Percentiles rank a stretch among this genome's conserved stretches.
phyloP scores from a whole-genome alignment of 2,888 invertebrate species.

The Epinotia nisella region DNA sequence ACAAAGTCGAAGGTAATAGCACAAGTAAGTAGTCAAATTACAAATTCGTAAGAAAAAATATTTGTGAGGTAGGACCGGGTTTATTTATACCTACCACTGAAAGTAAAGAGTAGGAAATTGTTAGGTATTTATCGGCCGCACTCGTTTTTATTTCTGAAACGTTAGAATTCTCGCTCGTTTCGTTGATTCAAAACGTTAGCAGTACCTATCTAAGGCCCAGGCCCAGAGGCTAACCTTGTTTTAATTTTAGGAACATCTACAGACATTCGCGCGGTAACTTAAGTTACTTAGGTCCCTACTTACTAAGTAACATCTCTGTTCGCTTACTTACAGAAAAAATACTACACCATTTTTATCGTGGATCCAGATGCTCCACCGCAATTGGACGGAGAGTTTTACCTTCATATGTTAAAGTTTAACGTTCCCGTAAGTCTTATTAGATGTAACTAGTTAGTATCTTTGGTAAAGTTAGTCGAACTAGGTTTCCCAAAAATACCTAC shows the following conservation, averaged over 20 bases:
- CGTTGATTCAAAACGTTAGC: no score
- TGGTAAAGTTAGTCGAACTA: not conserved
- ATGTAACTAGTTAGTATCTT: not conserved
- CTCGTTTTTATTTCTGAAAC: not conserved
- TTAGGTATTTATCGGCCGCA: not conserved
- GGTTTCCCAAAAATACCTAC: not conserved
- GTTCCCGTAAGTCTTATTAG: constrained; percentile 70
- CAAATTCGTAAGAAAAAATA: no score
- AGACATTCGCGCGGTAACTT: not conserved
- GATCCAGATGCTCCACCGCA: constrained; percentile 81
- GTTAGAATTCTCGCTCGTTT: no score
- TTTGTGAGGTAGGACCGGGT: not conserved
- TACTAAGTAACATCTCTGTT: constrained; percentile 4
- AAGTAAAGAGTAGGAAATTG: not conserved
- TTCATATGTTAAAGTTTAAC: constrained; percentile 81
- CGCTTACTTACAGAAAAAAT: constrained; percentile 74
- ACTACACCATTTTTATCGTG: constrained; percentile 77
- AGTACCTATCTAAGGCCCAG: no score
- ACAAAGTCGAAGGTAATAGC: no score
- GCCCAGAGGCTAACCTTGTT: no score
- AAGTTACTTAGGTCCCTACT: not conserved
- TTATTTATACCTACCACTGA: not conserved
- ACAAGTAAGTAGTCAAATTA: no score
- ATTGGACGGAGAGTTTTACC: constrained; percentile 74
- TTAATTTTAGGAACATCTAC: not conserved